Conservation (phyloP, 1,140 invertebrate species). For the Aphaenogaster ashmeadi region DNA sequence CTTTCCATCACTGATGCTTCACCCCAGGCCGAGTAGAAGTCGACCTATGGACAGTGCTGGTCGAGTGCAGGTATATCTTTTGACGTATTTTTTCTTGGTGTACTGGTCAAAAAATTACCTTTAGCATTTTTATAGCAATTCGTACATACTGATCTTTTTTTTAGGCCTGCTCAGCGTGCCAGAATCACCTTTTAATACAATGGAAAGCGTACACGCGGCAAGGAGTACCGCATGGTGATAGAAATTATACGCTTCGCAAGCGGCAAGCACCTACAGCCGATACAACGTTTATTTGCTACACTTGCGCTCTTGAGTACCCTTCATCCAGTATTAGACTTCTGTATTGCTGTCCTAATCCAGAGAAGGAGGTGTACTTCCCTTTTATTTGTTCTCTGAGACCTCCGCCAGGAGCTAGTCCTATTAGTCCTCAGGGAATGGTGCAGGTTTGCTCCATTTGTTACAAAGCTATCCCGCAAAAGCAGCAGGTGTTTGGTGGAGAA, state of each 20-base stretch:
- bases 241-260: slow-evolving; percentile 93
- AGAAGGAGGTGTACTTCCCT: slow-evolving; percentile 95
- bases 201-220: slow-evolving; percentile 91
- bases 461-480: slow-evolving; percentile 93
- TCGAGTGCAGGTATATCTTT: slow-evolving; percentile 88
- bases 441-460: slow-evolving; percentile 95
- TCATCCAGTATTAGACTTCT: slow-evolving; percentile 92
- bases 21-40: slow-evolving; percentile 93
- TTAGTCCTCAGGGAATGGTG: slow-evolving; percentile 94
- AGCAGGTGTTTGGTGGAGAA: slow-evolving; percentile 90
- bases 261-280: slow-evolving; percentile 90
- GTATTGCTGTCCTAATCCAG: slow-evolving; percentile 94
- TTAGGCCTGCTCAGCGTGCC: slow-evolving; percentile 92
- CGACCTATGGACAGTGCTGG: slow-evolving; percentile 94
- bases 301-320: slow-evolving; percentile 93
- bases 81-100: background rate
- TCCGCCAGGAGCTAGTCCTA: slow-evolving; percentile 93
- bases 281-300: slow-evolving; percentile 95
- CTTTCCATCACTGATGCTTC: slow-evolving; percentile 94
- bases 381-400: slow-evolving; percentile 93
- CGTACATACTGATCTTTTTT: slow-evolving; percentile 68
- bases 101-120: background rate
- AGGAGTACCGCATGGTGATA: slow-evolving; percentile 91
- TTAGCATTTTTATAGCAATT: background rate
- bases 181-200: slow-evolving; percentile 93